Evolutionary conservation across 2,113 vertebrate genomes (phyloP).

Genomic region (Fukomys damarensis): DNA sequence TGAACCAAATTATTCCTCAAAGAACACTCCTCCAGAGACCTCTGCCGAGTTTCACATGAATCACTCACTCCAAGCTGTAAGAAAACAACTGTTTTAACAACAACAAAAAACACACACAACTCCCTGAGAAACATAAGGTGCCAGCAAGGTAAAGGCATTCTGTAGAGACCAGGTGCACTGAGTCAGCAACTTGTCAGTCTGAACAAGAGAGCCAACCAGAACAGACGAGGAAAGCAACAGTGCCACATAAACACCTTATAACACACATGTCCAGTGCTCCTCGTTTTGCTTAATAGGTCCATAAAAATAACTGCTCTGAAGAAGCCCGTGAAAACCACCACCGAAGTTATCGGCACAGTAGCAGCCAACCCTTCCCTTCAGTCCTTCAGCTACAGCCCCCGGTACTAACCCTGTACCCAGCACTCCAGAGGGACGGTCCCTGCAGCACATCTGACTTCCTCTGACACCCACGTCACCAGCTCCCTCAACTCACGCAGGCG

Average conservation of each 20-base stretch:
- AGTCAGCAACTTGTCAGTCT: neutral
- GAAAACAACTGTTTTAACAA: neutral
- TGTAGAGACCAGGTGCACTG: neutral
- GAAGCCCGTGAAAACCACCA: neutral
- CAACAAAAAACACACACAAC: neutral
- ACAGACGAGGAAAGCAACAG: neutral
- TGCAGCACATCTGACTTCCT: neutral
- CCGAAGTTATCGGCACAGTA: neutral
- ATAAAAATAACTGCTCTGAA: neutral
- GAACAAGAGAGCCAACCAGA: neutral
- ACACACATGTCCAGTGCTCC: neutral
- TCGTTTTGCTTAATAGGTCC: neutral
- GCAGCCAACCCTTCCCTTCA: neutral
- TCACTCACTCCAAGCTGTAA: neutral
- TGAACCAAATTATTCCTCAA: constrained; percentile 47
- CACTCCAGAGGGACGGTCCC: neutral
- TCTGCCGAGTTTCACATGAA: neutral
- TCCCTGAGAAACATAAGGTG: neutral
- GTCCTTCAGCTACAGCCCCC: neutral
- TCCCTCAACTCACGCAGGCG: neutral
- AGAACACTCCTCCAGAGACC: neutral
- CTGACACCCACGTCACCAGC: neutral
- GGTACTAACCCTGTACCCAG: neutral
- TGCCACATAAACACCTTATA: neutral
- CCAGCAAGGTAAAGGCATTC: neutral